Base-by-base conservation (phyloP, 2,888 invertebrate genomes). In the Yponomeuta plumbellus region DNA sequence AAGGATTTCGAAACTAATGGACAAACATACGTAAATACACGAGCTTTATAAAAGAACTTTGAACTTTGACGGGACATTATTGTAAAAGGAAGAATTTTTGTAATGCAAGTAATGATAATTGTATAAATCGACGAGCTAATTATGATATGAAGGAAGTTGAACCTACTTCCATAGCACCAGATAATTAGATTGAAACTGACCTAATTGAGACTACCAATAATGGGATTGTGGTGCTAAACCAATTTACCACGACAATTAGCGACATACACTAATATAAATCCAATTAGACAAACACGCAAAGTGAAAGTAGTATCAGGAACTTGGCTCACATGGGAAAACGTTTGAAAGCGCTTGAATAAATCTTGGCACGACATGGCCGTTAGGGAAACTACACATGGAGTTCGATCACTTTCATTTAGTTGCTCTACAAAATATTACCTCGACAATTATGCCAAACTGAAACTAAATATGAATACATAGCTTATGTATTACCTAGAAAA, bases 281-380 rank as follows among this genome's bases (percentile, higher is more conserved):
- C 44, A 52, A 52, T 23, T 59, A 59, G 5, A 21, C 23, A 34
- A 34, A 34, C 34, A 52, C 44, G 44, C 22, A 3, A 10, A 23
- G 59, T 59, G 59, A 59, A 59, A 59, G 59, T 59, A 59, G 44
- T 52, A 52, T 52, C 13, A 59, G 23, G 23, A 59, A 59, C 59
- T 59, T 59, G 59, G 59, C 59, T 5, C 59, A 23, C 59, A 21
- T 22, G 59, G 59, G 59, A 59, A 59, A 59, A 22, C 59, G 23
- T 59, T 23, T 59, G 23, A 21, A 59, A 22, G 22, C 23, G 22
- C 20, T 13, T 23, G 22, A 59, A 59, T 59, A 59, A 59, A 59
- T 59, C 59, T 59, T 59, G 23, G 11, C 23, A 52, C 13, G 44
- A 52, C 44, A 52, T 17, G 44, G 17, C 44, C 44, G 17, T 17